phyloP scores from a whole-genome alignment of 1,140 invertebrate genomes.

The Helicoverpa zea region DNA sequence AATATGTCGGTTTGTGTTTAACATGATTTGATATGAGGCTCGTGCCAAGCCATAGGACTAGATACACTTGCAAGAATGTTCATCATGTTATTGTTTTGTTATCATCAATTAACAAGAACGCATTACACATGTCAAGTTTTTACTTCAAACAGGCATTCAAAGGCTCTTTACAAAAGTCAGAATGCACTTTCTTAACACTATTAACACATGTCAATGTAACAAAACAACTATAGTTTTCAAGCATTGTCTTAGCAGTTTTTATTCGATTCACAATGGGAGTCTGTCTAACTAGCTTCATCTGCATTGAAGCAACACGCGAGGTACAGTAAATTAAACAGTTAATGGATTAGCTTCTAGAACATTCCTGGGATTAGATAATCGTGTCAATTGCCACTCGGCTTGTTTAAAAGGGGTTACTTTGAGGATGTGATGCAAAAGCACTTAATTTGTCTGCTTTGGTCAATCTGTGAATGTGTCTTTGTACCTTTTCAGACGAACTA shows the following conservation, averaged over 20 bases:
- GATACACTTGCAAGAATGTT: background rate
- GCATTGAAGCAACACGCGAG: conserved; percentile 8
- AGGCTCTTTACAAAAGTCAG: too few relatives aligned
- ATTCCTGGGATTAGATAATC: conserved; percentile 18
- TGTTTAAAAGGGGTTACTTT: background rate
- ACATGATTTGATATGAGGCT: too few relatives aligned
- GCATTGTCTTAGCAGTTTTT: conserved; percentile 17
- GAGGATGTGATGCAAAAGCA: background rate
- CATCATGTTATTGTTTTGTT: background rate
- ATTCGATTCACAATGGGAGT: background rate
- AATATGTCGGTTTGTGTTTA: too few relatives aligned
- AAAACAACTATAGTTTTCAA: background rate
- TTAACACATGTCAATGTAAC: conserved; percentile 14
- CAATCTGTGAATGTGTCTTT: conserved; percentile 10
- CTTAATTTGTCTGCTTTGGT: conserved; percentile 4
- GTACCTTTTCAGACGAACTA: too few relatives aligned
- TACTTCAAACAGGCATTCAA: too few relatives aligned
- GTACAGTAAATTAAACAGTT: background rate
- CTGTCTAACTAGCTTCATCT: background rate
- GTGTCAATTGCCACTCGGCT: conserved; percentile 20
- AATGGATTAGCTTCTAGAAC: background rate
- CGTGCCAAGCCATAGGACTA: too few relatives aligned
- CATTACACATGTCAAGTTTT: background rate
- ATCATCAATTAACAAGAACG: background rate
- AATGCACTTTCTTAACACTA: background rate